Evolutionary conservation across 2,888 invertebrate species (phyloP).

Genomic region (Eugnorisma glareosa): DNA sequence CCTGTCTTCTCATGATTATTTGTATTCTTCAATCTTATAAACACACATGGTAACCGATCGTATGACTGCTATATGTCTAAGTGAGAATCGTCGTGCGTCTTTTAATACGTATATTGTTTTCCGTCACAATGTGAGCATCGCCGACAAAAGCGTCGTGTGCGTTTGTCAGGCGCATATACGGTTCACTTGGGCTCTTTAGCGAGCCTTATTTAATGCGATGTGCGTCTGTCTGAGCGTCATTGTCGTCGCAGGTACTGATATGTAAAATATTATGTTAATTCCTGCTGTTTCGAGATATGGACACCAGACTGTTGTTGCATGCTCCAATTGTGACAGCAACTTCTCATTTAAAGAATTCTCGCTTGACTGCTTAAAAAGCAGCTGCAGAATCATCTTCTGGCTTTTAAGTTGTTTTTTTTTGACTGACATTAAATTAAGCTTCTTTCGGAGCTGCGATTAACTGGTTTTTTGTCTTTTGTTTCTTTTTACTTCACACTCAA

Average conservation of each 20-base stretch:
- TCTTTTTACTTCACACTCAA: constrained; percentile 3
- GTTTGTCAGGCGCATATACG: constrained; percentile 69
- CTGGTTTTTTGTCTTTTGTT: not conserved
- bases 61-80: constrained; percentile 15
- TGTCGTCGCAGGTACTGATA: constrained; percentile 61
- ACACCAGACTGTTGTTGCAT: constrained; percentile 20
- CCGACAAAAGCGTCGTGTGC: constrained; percentile 66
- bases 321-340: constrained; percentile 38
- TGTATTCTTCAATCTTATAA: constrained; percentile 20
- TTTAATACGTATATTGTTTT: constrained; percentile 51
- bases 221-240: constrained; percentile 66
- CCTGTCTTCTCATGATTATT: not conserved
- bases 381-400: constrained; percentile 24
- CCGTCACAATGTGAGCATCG: constrained; percentile 47
- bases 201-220: constrained; percentile 57
- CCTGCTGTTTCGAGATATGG: constrained; percentile 43
- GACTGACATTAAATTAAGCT: not conserved
- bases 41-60: constrained; percentile 24
- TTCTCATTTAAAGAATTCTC: constrained; percentile 36
- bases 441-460: not conserved
- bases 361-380: constrained; percentile 33
- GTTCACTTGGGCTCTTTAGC: constrained; percentile 53
- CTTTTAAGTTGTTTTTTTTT: constrained; percentile 2
- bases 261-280: constrained; percentile 65
- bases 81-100: constrained; percentile 28